Evolutionary conservation across 2,797 vertebrate genomes (phyloP).

Genomic region (Macroramphosus scolopax): DNA sequence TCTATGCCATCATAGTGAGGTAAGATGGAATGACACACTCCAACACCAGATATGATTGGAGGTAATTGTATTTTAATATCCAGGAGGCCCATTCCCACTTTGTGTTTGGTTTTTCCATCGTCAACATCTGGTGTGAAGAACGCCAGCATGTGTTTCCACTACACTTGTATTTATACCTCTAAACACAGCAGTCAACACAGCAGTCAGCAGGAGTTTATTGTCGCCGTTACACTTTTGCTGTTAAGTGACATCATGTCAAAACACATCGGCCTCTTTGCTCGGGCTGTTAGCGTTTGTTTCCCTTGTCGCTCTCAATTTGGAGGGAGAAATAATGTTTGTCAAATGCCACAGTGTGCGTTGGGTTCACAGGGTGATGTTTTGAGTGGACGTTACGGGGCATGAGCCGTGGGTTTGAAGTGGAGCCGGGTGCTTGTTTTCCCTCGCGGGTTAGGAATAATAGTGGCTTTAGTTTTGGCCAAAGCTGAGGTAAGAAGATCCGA

Average conservation of each 20-base stretch:
- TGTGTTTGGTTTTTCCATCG: conserved; percentile 55
- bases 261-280: conserved; percentile 48
- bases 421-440: conserved; percentile 60
- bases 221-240: conserved; percentile 68
- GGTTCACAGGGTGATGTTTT: conserved; percentile 50
- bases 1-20: conserved; percentile 59
- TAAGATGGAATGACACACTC: conserved; percentile 69
- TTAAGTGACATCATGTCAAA: conserved; percentile 76
- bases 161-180: conserved; percentile 60
- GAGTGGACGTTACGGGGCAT: conserved; percentile 45
- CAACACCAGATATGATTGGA: conserved; percentile 71
- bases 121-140: conserved; percentile 67
- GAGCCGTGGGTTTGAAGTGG: conserved; percentile 46
- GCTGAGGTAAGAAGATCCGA: conserved; percentile 24
- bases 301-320: conserved; percentile 65
- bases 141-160: conserved; percentile 72
- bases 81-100: conserved; percentile 55
- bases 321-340: conserved; percentile 68
- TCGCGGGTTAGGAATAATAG: conserved; percentile 26
- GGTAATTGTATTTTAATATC: conserved; percentile 72
- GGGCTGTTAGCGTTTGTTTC: conserved; percentile 61
- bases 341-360: conserved; percentile 43
- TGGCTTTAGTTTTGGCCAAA: conserved; percentile 20
- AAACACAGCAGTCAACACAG: conserved; percentile 68
- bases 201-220: conserved; percentile 64